A percentile compares a stretch with the other conserved stretches of the same genome.
These are phyloP conservation scores for Maccullochella peelii DNA, from an alignment of 2,113 vertebrate genomes.

Conservation along the genomic window DNA sequence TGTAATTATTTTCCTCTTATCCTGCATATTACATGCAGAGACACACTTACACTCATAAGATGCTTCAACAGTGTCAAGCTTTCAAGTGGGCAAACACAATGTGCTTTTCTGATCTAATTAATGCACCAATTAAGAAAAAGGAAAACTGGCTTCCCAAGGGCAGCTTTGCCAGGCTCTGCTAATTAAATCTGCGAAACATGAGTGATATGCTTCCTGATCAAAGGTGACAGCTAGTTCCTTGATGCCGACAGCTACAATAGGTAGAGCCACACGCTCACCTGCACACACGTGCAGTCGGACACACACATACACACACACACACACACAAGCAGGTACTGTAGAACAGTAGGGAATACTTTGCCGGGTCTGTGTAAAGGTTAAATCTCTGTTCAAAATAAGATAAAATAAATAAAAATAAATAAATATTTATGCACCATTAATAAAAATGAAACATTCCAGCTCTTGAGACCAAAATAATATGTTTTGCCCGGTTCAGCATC, in stretches of 20 bases:
- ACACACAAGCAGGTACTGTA: background rate
- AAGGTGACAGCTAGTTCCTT: slow-evolving; percentile 75
- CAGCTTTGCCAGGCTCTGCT: slow-evolving; percentile 87
- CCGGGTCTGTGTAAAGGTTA: background rate
- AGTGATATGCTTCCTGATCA: slow-evolving; percentile 81
- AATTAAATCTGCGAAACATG: slow-evolving; percentile 91
- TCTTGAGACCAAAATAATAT: background rate
- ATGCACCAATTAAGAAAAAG: slow-evolving; percentile 96
- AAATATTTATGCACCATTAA: background rate
- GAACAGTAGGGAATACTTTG: background rate
- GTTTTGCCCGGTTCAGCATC: background rate
- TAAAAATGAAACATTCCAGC: background rate
- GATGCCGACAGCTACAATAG: slow-evolving; percentile 58
- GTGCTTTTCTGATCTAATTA: slow-evolving; percentile 91
- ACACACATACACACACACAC: background rate
- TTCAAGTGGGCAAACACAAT: slow-evolving; percentile 77
- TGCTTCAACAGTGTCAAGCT: slow-evolving; percentile 55
- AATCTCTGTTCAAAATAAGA: background rate
- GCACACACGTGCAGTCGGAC: background rate
- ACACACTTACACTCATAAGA: slow-evolving; percentile 43
- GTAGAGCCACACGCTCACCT: slow-evolving; percentile 7
- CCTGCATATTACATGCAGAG: slow-evolving; percentile 44
- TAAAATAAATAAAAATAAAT: background rate
- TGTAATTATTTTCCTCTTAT: slow-evolving; percentile 53
- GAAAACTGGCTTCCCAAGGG: slow-evolving; percentile 90